phyloP scores from a whole-genome alignment of 2,113 vertebrate genomes.

The Atlantisia rogersi region DNA sequence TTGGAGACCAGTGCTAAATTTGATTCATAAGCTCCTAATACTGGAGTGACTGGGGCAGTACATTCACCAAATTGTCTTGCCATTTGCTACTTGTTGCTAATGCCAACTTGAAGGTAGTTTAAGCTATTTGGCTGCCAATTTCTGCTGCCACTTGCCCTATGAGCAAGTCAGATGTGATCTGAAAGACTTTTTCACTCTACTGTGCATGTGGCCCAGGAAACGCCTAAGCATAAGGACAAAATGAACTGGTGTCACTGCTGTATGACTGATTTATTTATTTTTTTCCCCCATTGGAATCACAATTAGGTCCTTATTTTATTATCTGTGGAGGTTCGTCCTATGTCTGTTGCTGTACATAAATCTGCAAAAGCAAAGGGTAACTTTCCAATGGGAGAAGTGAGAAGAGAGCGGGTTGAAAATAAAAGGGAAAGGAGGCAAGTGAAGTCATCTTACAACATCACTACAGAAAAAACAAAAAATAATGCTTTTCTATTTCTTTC shows the following conservation, averaged over 20 bases:
- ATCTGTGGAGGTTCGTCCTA: background rate
- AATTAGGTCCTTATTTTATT: background rate
- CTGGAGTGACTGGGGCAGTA: background rate
- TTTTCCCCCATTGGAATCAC: background rate
- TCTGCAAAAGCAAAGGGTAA: background rate
- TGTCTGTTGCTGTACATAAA: background rate
- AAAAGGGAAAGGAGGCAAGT: background rate
- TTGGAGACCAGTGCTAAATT: background rate
- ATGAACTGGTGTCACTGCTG: background rate
- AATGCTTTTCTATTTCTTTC: background rate
- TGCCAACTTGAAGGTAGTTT: background rate
- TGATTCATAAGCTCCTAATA: background rate
- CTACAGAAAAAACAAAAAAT: background rate
- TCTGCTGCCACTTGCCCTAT: background rate
- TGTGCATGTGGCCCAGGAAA: background rate
- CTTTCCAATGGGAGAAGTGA: background rate
- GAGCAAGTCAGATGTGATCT: background rate
- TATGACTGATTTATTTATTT: background rate
- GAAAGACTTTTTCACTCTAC: background rate
- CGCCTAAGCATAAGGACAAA: background rate
- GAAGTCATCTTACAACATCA: background rate
- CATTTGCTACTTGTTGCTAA: background rate
- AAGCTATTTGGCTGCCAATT: background rate
- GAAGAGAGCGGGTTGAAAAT: background rate
- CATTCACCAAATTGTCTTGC: background rate